Conservation (phyloP, 2,888 invertebrate species). For the Halocaridina rubra region DNA sequence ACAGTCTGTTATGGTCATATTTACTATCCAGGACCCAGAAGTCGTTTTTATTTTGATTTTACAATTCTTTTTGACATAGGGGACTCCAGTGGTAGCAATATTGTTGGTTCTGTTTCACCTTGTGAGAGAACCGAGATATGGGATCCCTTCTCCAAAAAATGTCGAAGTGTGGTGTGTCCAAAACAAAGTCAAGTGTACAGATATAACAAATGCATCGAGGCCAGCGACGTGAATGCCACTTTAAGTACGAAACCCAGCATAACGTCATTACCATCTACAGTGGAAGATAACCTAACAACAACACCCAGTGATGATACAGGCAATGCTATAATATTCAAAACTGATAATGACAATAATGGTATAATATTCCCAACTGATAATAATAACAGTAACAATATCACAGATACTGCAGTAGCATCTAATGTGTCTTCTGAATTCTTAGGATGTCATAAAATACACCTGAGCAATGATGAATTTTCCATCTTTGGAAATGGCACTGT, state of each 20-base stretch:
- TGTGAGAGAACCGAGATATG: conserved; percentile 67
- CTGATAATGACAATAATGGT: no score
- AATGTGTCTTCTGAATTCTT: not conserved
- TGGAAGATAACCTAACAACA: not conserved
- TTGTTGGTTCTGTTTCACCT: conserved; percentile 65
- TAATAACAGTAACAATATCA: not conserved
- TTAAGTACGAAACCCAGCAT: not conserved
- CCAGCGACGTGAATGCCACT: conserved; percentile 4
- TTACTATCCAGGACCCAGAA: conserved; percentile 56
- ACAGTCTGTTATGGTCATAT: conserved; percentile 49
- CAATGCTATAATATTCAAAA: no score
- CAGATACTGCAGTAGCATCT: not conserved
- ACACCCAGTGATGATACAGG: no score
- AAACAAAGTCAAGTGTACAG: conserved; percentile 65
- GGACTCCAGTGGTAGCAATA: conserved; percentile 65
- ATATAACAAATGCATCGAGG: conserved; percentile 66
- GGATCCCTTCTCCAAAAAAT: conserved; percentile 70
- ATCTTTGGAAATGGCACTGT: not conserved
- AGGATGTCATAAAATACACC: not conserved
- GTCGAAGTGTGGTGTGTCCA: conserved; percentile 68
- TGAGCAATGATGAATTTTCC: not conserved
- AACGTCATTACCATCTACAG: no score
- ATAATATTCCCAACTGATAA: not conserved
- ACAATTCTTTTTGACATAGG: conserved; percentile 69
- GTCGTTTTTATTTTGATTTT: conserved; percentile 67